Percentiles rank a stretch among this genome's conserved stretches.
Evolutionary conservation across 2,888 invertebrate species (phyloP).

Genomic region (Synanthedon tipuliformis): DNA sequence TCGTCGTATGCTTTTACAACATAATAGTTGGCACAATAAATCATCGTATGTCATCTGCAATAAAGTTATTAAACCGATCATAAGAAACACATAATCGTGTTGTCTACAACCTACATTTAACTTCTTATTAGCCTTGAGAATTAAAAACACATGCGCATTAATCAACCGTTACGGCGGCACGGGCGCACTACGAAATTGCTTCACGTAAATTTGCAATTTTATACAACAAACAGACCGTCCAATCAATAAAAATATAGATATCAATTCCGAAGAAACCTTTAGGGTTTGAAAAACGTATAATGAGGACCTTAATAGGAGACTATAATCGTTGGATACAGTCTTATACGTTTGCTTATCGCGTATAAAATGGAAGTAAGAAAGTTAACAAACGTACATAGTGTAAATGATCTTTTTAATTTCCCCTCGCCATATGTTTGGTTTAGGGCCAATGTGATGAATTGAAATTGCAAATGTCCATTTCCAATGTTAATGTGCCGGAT

Average conservation of each 20-base stretch:
- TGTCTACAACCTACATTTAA: too few relatives aligned
- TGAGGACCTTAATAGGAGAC: conserved; percentile 1
- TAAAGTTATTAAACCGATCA: too few relatives aligned
- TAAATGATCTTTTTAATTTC: not conserved
- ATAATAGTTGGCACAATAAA: too few relatives aligned
- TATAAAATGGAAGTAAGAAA: not conserved
- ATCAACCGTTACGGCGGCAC: too few relatives aligned
- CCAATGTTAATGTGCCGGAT: too few relatives aligned
- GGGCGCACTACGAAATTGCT: too few relatives aligned
- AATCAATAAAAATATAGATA: conserved; percentile 4
- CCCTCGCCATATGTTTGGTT: not conserved
- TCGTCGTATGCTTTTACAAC: too few relatives aligned
- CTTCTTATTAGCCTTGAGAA: too few relatives aligned
- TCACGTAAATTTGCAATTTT: not conserved
- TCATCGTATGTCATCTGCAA: too few relatives aligned
- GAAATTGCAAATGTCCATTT: too few relatives aligned
- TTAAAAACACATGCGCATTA: too few relatives aligned
- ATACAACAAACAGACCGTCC: not conserved
- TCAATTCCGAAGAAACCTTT: conserved; percentile 1
- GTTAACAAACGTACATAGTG: not conserved
- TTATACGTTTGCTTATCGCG: not conserved
- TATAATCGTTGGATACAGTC: conserved; percentile 4
- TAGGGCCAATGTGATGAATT: too few relatives aligned
- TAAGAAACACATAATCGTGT: not conserved
- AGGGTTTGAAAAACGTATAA: not conserved